Evolutionary conservation across 1,140 invertebrate genomes (phyloP).

Genomic region (Babylonia areolata): DNA sequence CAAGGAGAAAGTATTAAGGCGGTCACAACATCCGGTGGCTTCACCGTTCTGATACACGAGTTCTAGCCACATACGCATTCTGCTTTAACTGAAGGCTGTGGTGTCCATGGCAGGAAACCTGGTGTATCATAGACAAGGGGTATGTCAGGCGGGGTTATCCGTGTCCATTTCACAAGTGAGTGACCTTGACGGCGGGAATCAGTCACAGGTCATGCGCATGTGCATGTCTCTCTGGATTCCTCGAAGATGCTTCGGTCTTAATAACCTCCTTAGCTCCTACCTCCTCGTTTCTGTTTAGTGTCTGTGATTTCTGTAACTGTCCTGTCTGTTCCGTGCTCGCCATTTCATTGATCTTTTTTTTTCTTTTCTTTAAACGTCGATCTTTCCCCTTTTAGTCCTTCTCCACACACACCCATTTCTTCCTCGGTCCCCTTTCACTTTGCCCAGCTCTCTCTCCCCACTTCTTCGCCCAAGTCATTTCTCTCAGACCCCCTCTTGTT

Average conservation of each 20-base stretch:
- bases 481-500: too few relatives aligned
- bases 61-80: too few relatives aligned
- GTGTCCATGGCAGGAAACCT: slow-evolving; percentile 72
- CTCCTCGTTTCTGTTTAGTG: not conserved
- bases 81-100: too few relatives aligned
- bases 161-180: slow-evolving; percentile 90
- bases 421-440: not conserved
- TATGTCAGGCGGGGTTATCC: slow-evolving; percentile 94
- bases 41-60: too few relatives aligned
- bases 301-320: not conserved
- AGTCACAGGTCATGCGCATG: not conserved
- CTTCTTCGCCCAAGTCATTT: not conserved
- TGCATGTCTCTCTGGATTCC: not conserved
- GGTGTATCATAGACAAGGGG: slow-evolving; percentile 94
- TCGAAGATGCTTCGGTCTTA: not conserved
- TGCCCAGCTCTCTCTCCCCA: not conserved
- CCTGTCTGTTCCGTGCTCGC: not conserved
- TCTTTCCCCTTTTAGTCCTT: too few relatives aligned
- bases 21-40: too few relatives aligned
- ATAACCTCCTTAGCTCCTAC: not conserved
- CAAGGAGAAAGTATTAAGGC: too few relatives aligned
- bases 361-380: too few relatives aligned
- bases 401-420: not conserved
- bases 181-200: slow-evolving; percentile 28
- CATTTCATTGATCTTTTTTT: not conserved